Conservation (phyloP, 2,797 vertebrate species). For the Enteromius thamalakanensis region DNA sequence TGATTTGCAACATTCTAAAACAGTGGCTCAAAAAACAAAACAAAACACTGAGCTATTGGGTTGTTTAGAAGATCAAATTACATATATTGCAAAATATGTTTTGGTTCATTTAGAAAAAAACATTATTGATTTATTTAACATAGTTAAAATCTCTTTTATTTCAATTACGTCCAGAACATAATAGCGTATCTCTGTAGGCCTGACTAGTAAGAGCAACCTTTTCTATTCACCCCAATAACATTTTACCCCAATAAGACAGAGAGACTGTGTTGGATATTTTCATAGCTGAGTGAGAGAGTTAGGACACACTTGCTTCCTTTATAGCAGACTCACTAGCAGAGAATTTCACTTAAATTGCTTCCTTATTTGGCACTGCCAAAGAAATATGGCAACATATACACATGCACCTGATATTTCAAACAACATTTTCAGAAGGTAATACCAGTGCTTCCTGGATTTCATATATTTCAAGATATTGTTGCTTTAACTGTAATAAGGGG, state of each 20-base stretch:
- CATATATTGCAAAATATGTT: background rate
- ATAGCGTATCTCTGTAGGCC: background rate
- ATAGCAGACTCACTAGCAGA: constrained; percentile 49
- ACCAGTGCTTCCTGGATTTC: background rate
- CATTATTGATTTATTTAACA: background rate
- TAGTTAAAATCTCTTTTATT: background rate
- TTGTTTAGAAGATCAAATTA: background rate
- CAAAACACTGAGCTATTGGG: background rate
- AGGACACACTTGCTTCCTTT: constrained; percentile 54
- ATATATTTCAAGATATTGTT: background rate
- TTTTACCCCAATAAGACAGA: background rate
- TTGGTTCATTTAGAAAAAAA: background rate
- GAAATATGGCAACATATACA: constrained; percentile 37
- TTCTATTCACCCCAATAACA: background rate
- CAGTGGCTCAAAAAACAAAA: background rate
- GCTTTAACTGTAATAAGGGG: background rate
- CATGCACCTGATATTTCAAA: constrained; percentile 6
- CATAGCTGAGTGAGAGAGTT: constrained; percentile 34
- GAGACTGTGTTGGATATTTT: constrained; percentile 14
- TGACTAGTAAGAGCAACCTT: background rate
- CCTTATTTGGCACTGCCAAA: constrained; percentile 55
- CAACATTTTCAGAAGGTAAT: background rate
- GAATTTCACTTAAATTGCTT: constrained; percentile 46
- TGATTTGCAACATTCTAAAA: background rate
- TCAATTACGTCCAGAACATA: background rate